Evolutionary conservation across 1,140 invertebrate species (phyloP).

Genomic region (Homalodisca vitripennis): DNA sequence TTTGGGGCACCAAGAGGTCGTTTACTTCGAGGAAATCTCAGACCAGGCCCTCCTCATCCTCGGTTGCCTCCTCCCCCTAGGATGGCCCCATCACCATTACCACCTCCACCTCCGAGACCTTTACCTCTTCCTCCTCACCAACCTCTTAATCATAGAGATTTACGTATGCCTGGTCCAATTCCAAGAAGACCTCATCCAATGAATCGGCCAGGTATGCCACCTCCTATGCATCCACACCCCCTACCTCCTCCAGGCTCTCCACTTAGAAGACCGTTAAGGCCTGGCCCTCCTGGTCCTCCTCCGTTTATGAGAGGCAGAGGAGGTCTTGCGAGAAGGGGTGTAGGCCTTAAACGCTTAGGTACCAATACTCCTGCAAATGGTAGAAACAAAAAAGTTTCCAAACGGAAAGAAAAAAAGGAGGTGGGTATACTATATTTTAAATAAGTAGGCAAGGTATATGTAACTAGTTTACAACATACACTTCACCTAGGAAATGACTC

Average conservation of each 20-base stretch:
- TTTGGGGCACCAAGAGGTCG: not conserved
- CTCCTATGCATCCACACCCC: not conserved
- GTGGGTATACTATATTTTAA: too few species aligned
- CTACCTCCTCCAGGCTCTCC: constrained; percentile 3
- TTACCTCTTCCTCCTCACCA: constrained; percentile 10
- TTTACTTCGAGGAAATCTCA: not conserved
- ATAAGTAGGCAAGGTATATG: too few species aligned
- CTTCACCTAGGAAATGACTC: too few species aligned
- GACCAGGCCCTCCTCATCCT: constrained; percentile 1
- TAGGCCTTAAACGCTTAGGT: constrained; percentile 1
- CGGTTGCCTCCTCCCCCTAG: constrained; percentile 15
- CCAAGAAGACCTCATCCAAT: not conserved
- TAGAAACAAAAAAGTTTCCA: not conserved
- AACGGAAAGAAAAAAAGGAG: constrained; percentile 9
- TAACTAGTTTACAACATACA: too few species aligned
- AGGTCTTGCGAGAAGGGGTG: not conserved
- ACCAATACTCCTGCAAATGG: constrained; percentile 11
- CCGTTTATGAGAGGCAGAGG: constrained; percentile 9
- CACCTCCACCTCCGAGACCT: constrained; percentile 15
- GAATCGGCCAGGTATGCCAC: not conserved
- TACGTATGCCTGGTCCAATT: not conserved
- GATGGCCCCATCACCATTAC: not conserved
- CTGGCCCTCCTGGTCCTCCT: too few species aligned
- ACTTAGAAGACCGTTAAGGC: constrained; percentile 9
- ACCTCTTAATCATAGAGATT: not conserved